Evolutionary conservation across 2,888 invertebrate genomes (phyloP).

Genomic region (Carpatolechia fugitivella): DNA sequence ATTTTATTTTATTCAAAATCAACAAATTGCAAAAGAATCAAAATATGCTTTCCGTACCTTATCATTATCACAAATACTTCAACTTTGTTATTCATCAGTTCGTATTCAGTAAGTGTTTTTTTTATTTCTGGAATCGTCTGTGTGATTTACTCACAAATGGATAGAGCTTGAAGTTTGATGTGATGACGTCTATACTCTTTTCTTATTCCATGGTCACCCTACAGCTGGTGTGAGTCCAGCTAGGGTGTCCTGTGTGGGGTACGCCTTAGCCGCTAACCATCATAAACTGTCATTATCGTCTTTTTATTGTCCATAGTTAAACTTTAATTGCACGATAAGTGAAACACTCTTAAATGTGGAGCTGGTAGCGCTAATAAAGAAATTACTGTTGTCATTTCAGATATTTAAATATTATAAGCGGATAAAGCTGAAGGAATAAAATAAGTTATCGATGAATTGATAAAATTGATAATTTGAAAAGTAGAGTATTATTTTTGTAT

Average conservation of each 20-base stretch:
- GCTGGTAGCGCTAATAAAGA: conserved; percentile 18
- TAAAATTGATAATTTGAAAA: too few species aligned
- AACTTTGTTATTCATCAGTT: too few species aligned
- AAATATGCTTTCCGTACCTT: too few species aligned
- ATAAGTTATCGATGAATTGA: neutral
- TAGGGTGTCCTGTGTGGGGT: neutral
- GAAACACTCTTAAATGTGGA: conserved; percentile 13
- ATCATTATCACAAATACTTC: too few species aligned
- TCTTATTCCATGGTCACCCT: conserved; percentile 26
- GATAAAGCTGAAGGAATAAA: neutral
- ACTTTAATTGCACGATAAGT: conserved; percentile 36
- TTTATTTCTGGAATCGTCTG: too few species aligned
- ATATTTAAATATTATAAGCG: neutral
- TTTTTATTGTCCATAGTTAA: conserved; percentile 62
- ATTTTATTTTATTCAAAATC: too few species aligned
- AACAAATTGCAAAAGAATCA: too few species aligned
- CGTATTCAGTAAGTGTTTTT: too few species aligned
- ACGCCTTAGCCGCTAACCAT: neutral
- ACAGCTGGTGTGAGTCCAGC: conserved; percentile 1
- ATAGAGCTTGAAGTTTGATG: too few species aligned
- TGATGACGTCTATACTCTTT: neutral
- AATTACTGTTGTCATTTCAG: neutral
- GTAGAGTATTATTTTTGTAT: too few species aligned
- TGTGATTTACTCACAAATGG: too few species aligned
- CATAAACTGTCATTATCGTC: conserved; percentile 68